These are phyloP conservation scores for Poecilia velifera DNA, from an alignment of 2,797 vertebrate genomes.

Conservation along the genomic window DNA sequence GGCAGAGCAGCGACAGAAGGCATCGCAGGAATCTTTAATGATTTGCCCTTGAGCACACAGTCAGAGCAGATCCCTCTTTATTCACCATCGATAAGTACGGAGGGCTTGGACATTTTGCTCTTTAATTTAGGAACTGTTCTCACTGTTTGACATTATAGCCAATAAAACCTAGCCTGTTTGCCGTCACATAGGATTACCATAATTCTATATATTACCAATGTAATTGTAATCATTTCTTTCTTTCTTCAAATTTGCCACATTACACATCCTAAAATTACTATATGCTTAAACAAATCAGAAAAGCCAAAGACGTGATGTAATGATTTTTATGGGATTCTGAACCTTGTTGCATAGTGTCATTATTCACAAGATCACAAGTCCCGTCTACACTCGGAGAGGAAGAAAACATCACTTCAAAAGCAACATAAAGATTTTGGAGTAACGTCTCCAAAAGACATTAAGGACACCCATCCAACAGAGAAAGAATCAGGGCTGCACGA, in stretches of 20 bases:
- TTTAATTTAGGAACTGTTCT: constrained; percentile 7
- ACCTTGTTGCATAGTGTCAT: neutral
- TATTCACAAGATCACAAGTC: neutral
- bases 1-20: constrained; percentile 73
- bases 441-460: too few species aligned
- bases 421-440: neutral
- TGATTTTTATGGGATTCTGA: neutral
- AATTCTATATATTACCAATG: neutral
- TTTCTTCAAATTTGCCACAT: neutral
- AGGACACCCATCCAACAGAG: neutral
- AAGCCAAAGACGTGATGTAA: neutral
- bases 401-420: neutral
- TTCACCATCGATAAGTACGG: neutral
- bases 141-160: neutral
- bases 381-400: neutral
- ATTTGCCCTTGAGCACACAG: constrained; percentile 53
- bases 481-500: neutral
- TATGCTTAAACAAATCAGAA: neutral
- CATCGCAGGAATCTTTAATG: constrained; percentile 76
- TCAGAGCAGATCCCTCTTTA: constrained; percentile 42
- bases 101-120: neutral
- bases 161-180: neutral
- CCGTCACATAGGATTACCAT: neutral
- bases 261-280: neutral
- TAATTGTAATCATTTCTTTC: neutral